Conservation (phyloP, 2,113 vertebrate species). For the Phaethon lepturus region DNA sequence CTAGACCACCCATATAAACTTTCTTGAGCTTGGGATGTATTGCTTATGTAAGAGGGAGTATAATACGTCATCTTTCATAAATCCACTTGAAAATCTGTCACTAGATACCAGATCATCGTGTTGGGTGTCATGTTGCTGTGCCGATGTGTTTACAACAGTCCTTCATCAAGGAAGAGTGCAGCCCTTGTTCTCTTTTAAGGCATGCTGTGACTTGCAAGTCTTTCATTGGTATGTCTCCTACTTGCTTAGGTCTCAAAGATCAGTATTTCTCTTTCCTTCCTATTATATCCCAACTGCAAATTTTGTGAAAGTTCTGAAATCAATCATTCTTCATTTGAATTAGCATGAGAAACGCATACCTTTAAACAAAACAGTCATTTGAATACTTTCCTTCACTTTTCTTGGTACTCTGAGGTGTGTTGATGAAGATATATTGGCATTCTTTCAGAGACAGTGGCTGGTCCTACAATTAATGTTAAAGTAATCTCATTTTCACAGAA, state of each 20-base stretch:
- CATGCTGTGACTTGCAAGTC: not conserved
- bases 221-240: not conserved
- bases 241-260: not conserved
- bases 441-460: not conserved
- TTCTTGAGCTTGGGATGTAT: not conserved
- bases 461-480: not conserved
- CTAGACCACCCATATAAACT: not conserved
- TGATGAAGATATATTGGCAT: accelerated
- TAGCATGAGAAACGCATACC: not conserved
- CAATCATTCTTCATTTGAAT: not conserved
- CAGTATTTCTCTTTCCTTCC: not conserved
- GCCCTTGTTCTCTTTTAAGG: not conserved
- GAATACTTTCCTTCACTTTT: not conserved
- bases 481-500: not conserved
- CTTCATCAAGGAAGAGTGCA: not conserved
- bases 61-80: not conserved
- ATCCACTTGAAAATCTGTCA: not conserved
- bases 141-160: not conserved
- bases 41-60: not conserved
- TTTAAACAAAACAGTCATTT: not conserved
- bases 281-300: not conserved
- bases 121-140: not conserved
- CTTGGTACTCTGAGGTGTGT: not conserved
- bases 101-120: not conserved
- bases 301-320: not conserved